Percentiles rank a stretch among this genome's conserved stretches.
These are phyloP conservation scores for Drosophila ambigua DNA, from an alignment of 1,140 invertebrate species.

Conservation along the genomic window DNA sequence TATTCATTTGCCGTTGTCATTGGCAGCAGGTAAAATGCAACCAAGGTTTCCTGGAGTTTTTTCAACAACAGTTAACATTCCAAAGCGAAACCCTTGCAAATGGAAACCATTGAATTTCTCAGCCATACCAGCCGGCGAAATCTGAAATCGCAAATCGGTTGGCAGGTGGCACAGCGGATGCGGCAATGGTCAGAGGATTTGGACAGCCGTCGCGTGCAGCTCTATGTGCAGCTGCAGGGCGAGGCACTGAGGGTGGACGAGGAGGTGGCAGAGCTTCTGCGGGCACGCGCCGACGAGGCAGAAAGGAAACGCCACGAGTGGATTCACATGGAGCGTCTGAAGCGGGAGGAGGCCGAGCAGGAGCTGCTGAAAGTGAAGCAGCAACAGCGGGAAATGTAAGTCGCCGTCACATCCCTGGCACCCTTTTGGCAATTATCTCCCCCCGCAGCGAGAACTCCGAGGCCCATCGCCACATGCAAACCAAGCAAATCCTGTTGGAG, in stretches of 20 bases:
- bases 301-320: conserved; percentile 56
- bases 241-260: conserved; percentile 43
- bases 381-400: conserved; percentile 68
- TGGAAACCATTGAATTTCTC: conserved; percentile 56
- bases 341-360: conserved; percentile 39
- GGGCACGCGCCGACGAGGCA: conserved; percentile 24
- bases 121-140: conserved; percentile 58
- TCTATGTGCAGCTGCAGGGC: conserved; percentile 34
- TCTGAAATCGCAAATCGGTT: conserved; percentile 56
- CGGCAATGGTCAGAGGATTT: conserved; percentile 42
- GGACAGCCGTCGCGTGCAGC: conserved; percentile 42
- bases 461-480: conserved; percentile 60
- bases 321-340: conserved; percentile 54
- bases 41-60: too few species aligned
- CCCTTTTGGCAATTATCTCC: too few species aligned
- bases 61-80: too few species aligned
- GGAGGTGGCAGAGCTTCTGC: conserved; percentile 39
- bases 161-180: conserved; percentile 47
- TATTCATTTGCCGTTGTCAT: too few species aligned
- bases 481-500: conserved; percentile 56
- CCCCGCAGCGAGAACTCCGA: conserved; percentile 62
- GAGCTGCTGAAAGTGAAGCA: conserved; percentile 57
- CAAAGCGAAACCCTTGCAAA: neutral
- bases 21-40: too few species aligned
- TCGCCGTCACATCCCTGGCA: too few species aligned